phyloP scores from a whole-genome alignment of 2,888 invertebrate genomes.

The Drosophila peninsularis region DNA sequence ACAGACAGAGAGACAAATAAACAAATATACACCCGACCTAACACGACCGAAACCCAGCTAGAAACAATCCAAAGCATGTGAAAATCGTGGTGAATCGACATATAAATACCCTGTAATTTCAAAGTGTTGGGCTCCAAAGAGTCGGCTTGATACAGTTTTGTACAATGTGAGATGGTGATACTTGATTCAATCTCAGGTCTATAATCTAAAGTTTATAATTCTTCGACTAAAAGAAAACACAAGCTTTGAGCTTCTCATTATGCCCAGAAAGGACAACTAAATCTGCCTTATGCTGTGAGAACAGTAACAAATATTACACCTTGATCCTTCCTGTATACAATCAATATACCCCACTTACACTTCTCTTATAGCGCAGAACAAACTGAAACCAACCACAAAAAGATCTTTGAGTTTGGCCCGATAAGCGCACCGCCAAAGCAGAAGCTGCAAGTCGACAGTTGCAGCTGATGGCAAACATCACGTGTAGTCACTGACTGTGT shows the following conservation, averaged over 20 bases:
- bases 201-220: too few species aligned
- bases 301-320: neutral
- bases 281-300: too few species aligned
- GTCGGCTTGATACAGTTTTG: neutral
- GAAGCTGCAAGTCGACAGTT: conserved; percentile 51
- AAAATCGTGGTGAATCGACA: neutral
- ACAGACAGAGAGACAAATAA: conserved; percentile 20
- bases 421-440: conserved; percentile 54
- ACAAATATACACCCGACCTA: conserved; percentile 45
- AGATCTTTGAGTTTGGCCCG: conserved; percentile 68
- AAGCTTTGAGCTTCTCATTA: too few species aligned
- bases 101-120: neutral
- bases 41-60: conserved; percentile 52
- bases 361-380: conserved; percentile 6
- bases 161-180: too few species aligned
- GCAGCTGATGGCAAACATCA: conserved; percentile 64
- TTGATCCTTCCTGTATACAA: neutral
- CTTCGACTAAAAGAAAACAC: too few species aligned
- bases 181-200: too few species aligned
- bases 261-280: too few species aligned
- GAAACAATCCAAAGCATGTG: conserved; percentile 29
- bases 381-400: conserved; percentile 68
- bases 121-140: neutral
- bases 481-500: conserved; percentile 16
- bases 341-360: neutral